These are phyloP conservation scores for Nibea albiflora DNA, from an alignment of 2,113 vertebrate genomes.

Conservation along the genomic window DNA sequence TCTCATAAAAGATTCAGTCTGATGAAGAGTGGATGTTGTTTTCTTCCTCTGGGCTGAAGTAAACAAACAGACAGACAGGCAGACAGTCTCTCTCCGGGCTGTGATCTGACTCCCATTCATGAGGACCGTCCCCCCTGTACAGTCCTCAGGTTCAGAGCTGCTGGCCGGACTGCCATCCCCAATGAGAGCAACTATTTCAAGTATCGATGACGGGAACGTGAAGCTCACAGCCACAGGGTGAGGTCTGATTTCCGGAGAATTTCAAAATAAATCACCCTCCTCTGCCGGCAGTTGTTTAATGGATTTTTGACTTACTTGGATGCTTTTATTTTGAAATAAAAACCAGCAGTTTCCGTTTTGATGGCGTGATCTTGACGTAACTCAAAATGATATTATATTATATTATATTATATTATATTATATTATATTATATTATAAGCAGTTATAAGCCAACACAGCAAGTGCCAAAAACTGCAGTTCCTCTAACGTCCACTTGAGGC, in stretches of 20 bases:
- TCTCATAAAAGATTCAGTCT: too few relatives aligned
- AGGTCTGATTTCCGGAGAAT: rapidly evolving
- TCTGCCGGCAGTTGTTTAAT: background rate
- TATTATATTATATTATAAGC: too few relatives aligned
- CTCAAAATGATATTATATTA: too few relatives aligned
- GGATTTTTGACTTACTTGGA: background rate
- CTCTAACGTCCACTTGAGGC: too few relatives aligned
- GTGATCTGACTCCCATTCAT: slow-evolving; percentile 65
- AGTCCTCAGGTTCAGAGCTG: slow-evolving; percentile 9
- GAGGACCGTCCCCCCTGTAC: slow-evolving; percentile 13
- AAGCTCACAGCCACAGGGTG: rapidly evolving
- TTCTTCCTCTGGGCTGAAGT: background rate
- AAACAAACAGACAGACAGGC: background rate
- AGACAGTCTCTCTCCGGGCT: too few relatives aligned
- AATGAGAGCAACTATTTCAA: slow-evolving; percentile 17
- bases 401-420: too few relatives aligned
- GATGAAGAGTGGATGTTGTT: too few relatives aligned
- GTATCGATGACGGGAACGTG: slow-evolving; percentile 1
- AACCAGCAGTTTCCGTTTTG: background rate
- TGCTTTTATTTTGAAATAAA: slow-evolving; percentile 36
- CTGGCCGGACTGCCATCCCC: slow-evolving; percentile 48
- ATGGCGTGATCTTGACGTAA: background rate
- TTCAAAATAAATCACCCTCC: slow-evolving; percentile 40
- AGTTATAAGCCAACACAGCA: too few relatives aligned
- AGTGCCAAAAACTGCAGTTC: too few relatives aligned